phyloP scores from a whole-genome alignment of 2,797 vertebrate genomes.

The Coregonus ussuriensis region DNA sequence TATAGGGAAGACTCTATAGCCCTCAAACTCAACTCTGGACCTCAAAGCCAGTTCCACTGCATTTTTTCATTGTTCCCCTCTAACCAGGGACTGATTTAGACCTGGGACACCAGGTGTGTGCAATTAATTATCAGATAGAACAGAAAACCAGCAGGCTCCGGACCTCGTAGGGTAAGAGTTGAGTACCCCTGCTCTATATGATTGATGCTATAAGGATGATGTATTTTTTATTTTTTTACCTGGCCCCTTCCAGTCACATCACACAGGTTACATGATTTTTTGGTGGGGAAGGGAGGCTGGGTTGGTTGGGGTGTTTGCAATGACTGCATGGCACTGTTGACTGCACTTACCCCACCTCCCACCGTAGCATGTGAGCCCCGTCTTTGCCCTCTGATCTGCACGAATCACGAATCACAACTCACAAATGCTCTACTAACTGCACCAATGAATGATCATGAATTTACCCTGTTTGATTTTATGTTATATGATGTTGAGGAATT shows the following conservation, averaged over 20 bases:
- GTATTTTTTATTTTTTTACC: background rate
- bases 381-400: conserved; percentile 18
- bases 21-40: no score
- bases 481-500: background rate
- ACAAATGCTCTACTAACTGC: conserved; percentile 39
- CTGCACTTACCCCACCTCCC: conserved; percentile 13
- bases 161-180: no score
- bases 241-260: no score
- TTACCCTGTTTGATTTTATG: background rate
- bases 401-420: conserved; percentile 14
- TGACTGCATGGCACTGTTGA: conserved; percentile 49
- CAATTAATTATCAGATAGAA: no score
- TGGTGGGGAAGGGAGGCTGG: background rate
- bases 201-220: background rate
- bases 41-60: no score
- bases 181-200: no score
- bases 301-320: conserved; percentile 28
- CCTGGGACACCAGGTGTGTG: no score
- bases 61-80: no score
- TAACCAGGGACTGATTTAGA: no score
- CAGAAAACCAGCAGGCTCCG: no score
- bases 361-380: conserved; percentile 28
- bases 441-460: conserved; percentile 11
- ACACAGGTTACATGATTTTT: no score
- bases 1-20: no score